Evolutionary conservation across 2,797 vertebrate species (phyloP).

Genomic region (Halcyon chelicuti): DNA sequence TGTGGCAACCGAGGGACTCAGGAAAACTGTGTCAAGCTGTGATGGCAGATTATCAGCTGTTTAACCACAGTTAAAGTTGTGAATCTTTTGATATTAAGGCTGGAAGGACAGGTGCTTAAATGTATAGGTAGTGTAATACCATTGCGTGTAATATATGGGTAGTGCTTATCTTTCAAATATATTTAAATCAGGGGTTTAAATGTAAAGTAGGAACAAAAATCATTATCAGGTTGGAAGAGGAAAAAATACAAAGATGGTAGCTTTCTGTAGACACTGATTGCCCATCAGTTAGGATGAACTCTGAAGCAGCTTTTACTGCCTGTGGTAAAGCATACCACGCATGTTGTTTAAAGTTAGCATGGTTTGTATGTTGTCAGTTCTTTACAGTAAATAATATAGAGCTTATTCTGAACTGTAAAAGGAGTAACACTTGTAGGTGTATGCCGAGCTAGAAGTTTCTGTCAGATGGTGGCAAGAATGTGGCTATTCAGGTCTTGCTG

Average conservation of each 20-base stretch:
- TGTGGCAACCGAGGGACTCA: neutral
- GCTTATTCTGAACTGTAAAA: neutral
- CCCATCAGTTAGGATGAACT: neutral
- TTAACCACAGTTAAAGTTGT: neutral
- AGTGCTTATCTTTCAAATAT: slow-evolving; percentile 11
- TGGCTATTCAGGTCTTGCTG: slow-evolving; percentile 41
- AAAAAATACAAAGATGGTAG: neutral
- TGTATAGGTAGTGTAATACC: neutral
- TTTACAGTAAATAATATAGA: slow-evolving; percentile 5
- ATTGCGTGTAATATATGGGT: neutral
- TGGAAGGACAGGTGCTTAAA: slow-evolving; percentile 16
- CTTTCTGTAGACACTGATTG: neutral
- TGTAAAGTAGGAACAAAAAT: slow-evolving; percentile 34
- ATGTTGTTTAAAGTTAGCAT: neutral
- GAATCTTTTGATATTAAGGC: neutral
- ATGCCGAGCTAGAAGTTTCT: neutral
- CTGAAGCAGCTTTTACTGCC: slow-evolving; percentile 18
- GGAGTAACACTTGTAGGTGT: slow-evolving; percentile 27
- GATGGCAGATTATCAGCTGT: neutral
- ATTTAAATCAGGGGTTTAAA: slow-evolving; percentile 39
- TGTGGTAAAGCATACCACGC: neutral
- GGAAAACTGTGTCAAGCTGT: neutral
- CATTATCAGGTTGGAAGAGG: neutral
- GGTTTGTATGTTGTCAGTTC: neutral
- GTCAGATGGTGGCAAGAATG: slow-evolving; percentile 50